Evolutionary conservation across 2,888 invertebrate species (phyloP), one percentile per base, ranked within the genome.

Genomic region (Drosophila lutescens): DNA sequence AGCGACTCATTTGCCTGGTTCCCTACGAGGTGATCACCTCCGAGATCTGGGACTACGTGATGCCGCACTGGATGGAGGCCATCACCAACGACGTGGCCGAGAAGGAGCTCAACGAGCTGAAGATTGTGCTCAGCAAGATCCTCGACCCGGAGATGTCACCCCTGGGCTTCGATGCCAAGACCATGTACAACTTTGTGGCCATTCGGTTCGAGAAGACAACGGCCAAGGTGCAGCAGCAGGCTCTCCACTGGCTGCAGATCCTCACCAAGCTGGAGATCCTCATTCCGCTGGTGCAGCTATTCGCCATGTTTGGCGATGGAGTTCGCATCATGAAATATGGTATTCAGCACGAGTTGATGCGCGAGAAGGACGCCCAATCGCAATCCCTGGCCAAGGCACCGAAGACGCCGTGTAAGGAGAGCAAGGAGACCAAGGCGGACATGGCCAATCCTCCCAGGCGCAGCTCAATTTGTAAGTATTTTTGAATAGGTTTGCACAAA

Each of bases 1-100:
- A 98, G 91, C 95, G 98, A 70, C 93, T 99, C 50, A 97, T 99
- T 91, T 99, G 99, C 90, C 93, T 99, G 74, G 98, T 99, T 36
- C 99, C 99, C 0, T 99, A 99, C 91, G 99, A 99, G 84, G 97
- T 99, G 30, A 97, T 99, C 77, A 97, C 98, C 0, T 96, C 97
- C 77, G 97, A 98, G 88, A 97, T 98, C 62, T 99, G 99, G 99
- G 97, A 98, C 91, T 96, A 96, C 91, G 98, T 99, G 23, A 99
- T 99, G 98, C 99, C 99, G 0, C 96, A 97, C 86, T 99, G 99
- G 99, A 96, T 99, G 96, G 98, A 99, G 92, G 98, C 98, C 0
- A 97, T 99, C 78, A 97, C 97, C 55, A 96, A 96, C 71, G 97
- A 98, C 90, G 97, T 98, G 0, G 97, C 97, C 0, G 97, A 97